phyloP scores from a whole-genome alignment of 2,113 vertebrate species.

The Leptobrachium ailaonicum region DNA sequence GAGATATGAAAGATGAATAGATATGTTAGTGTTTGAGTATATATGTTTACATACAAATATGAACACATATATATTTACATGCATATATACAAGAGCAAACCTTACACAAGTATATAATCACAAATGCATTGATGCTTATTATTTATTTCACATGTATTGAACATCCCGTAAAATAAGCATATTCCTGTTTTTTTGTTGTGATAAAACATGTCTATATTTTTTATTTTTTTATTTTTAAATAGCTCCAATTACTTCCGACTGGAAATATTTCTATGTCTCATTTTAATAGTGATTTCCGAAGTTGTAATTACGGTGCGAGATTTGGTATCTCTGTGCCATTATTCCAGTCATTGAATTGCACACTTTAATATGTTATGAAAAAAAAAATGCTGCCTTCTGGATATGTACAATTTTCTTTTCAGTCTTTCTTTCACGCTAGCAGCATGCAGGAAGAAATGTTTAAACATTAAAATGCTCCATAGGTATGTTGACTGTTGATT shows the following conservation, averaged over 20 bases:
- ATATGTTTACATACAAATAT: no score
- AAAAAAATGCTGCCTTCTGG: conserved; percentile 54
- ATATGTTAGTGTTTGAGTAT: no score
- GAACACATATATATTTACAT: no score
- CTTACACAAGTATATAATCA: no score
- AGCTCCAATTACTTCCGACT: conserved; percentile 54
- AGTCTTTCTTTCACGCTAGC: conserved; percentile 56
- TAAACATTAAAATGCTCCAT: conserved; percentile 58
- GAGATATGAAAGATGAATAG: no score
- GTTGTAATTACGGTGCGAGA: conserved; percentile 57
- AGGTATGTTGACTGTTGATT: conserved; percentile 51
- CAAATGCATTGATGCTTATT: no score
- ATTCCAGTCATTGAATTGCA: conserved; percentile 57
- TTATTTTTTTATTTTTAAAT: conserved; percentile 9
- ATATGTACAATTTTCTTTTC: conserved; percentile 61
- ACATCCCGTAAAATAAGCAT: conserved; percentile 28
- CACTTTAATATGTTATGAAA: conserved; percentile 56
- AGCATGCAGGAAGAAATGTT: conserved; percentile 59
- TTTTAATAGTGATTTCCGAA: conserved; percentile 59
- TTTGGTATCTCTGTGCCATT: conserved; percentile 57
- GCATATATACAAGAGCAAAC: no score
- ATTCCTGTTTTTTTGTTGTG: conserved; percentile 43
- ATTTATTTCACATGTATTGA: not conserved
- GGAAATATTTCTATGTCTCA: conserved; percentile 51
- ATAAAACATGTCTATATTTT: conserved; percentile 57